Evolutionary conservation across 2,113 vertebrate genomes (phyloP).

Genomic region (Calyptomena viridis): DNA sequence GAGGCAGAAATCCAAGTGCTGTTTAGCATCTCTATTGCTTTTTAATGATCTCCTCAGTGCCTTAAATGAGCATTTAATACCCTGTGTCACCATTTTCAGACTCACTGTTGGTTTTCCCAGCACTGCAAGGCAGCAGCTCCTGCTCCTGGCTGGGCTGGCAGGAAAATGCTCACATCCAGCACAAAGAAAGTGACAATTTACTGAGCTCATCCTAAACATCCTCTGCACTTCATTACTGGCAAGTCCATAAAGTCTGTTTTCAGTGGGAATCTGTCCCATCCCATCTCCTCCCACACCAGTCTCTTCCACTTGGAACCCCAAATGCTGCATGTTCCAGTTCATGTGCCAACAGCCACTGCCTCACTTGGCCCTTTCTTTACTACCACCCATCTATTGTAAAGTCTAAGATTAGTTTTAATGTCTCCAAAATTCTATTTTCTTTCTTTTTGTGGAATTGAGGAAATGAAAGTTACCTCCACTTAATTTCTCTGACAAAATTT

Average conservation of each 20-base stretch:
- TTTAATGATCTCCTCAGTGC: slow-evolving; percentile 23
- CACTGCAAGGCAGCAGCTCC: slow-evolving; percentile 13
- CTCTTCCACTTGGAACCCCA: background rate
- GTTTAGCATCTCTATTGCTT: slow-evolving; percentile 13
- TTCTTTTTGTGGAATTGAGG: background rate
- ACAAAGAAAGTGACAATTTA: background rate
- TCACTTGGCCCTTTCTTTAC: background rate
- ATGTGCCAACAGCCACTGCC: background rate
- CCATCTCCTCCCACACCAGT: background rate
- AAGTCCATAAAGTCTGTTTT: background rate
- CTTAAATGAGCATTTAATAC: slow-evolving; percentile 42
- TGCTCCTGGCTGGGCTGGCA: background rate
- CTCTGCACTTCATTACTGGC: background rate
- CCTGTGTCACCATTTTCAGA: background rate
- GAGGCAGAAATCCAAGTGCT: slow-evolving; percentile 18
- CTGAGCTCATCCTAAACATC: background rate
- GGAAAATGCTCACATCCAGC: background rate
- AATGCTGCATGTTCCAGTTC: background rate
- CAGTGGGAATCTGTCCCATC: background rate
- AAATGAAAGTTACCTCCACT: background rate
- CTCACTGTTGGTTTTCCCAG: too few relatives aligned
- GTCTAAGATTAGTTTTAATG: background rate
- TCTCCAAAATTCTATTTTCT: background rate
- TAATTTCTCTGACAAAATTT: background rate
- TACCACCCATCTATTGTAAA: background rate